A percentile compares a stretch with the other conserved stretches of the same genome.
Evolutionary conservation across 2,888 invertebrate species (phyloP).

Genomic region (Bembecia ichneumoniformis): DNA sequence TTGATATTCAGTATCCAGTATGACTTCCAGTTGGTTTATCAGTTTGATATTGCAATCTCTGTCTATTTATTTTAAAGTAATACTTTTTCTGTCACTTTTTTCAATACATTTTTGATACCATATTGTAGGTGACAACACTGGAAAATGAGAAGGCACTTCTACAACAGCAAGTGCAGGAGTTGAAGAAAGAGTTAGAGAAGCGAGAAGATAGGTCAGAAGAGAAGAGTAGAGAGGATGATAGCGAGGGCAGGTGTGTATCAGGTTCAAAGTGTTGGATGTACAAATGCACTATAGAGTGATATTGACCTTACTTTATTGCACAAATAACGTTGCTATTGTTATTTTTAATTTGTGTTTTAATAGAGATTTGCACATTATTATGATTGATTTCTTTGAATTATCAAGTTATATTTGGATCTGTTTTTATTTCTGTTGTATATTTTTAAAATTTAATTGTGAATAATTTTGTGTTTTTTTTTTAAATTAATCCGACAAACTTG

Average conservation of each 20-base stretch:
- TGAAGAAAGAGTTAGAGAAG: slow-evolving; percentile 58
- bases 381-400: too few species aligned
- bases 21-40: background rate
- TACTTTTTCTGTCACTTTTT: slow-evolving; percentile 12
- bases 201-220: slow-evolving; percentile 49
- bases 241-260: slow-evolving; percentile 45
- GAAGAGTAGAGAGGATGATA: slow-evolving; percentile 51
- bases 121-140: slow-evolving; percentile 41
- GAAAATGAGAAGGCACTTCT: slow-evolving; percentile 53
- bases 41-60: background rate
- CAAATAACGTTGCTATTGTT: too few species aligned
- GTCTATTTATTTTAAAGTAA: too few species aligned
- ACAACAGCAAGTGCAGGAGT: slow-evolving; percentile 47
- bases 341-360: too few species aligned
- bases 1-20: background rate
- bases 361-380: too few species aligned
- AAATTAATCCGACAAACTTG: too few species aligned
- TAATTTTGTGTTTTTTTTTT: too few species aligned
- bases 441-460: too few species aligned
- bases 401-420: too few species aligned
- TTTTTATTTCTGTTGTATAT: too few species aligned
- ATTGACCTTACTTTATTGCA: too few species aligned
- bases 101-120: background rate
- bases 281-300: background rate
- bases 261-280: background rate